These are phyloP conservation scores for Cerastoderma edule DNA, from an alignment of 2,888 invertebrate genomes.

Conservation along the genomic window DNA sequence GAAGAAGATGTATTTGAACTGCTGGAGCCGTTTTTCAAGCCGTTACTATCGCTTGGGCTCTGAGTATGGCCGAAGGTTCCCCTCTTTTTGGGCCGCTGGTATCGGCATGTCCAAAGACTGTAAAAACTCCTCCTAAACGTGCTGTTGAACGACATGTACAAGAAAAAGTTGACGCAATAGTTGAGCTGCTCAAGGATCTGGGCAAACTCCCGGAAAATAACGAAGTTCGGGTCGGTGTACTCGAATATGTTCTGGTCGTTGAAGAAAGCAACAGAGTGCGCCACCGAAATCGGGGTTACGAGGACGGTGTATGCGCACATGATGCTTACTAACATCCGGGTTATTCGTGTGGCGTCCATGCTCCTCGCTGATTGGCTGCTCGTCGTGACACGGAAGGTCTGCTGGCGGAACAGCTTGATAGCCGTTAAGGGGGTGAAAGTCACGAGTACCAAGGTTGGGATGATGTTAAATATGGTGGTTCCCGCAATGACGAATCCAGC, in stretches of 20 bases:
- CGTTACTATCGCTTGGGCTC: too few relatives aligned
- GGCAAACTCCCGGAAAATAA: conserved; percentile 64
- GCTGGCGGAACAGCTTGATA: conserved; percentile 34
- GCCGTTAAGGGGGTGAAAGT: conserved; percentile 60
- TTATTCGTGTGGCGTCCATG: conserved; percentile 52
- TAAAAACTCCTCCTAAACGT: conserved; percentile 44
- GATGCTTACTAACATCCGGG: conserved; percentile 68
- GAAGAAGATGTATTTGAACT: too few relatives aligned
- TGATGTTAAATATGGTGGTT: conserved; percentile 47
- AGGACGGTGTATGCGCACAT: conserved; percentile 67
- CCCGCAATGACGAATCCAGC: conserved; percentile 54
- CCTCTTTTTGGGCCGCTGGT: too few relatives aligned
- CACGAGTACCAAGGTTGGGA: conserved; percentile 60
- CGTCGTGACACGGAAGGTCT: conserved; percentile 19
- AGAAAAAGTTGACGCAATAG: conserved; percentile 71
- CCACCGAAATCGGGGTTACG: conserved; percentile 63
- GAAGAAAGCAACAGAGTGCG: conserved; percentile 63
- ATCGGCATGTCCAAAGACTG: too few relatives aligned
- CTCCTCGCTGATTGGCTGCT: conserved; percentile 28
- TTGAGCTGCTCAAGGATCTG: conserved; percentile 68
- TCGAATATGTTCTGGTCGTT: conserved; percentile 61
- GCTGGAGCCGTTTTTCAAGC: too few relatives aligned
- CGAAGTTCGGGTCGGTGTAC: conserved; percentile 44
- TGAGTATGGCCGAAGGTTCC: too few relatives aligned
- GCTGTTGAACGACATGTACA: conserved; percentile 62